Conservation (phyloP, 2,797 vertebrate genomes). For the Ptychadena robeensis region DNA sequence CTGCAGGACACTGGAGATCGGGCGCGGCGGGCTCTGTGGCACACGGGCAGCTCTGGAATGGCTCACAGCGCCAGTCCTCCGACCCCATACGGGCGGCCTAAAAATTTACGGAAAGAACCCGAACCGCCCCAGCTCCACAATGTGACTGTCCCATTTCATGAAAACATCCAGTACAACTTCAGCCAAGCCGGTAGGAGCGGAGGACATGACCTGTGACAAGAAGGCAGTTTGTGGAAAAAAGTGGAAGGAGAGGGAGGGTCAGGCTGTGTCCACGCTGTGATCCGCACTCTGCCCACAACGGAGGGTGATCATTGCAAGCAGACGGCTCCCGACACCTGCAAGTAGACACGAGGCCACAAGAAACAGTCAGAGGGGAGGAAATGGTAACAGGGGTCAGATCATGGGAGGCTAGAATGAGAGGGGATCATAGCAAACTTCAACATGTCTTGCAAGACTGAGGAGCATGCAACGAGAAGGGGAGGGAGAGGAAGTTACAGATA, state of each 20-base stretch:
- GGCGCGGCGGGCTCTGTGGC: slow-evolving; percentile 2
- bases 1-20: slow-evolving; percentile 9
- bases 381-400: no score
- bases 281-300: slow-evolving; percentile 32
- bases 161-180: slow-evolving; percentile 13
- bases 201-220: neutral
- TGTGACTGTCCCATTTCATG: neutral
- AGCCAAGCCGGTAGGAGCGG: neutral
- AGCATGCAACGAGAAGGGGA: no score
- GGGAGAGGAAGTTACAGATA: no score
- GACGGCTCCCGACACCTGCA: slow-evolving; percentile 38
- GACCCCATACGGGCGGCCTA: neutral
- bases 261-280: slow-evolving; percentile 26
- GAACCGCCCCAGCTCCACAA: neutral
- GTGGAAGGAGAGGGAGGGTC: slow-evolving; percentile 1
- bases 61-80: neutral
- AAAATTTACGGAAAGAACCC: neutral
- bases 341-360: neutral
- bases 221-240: slow-evolving; percentile 17
- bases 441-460: no score
- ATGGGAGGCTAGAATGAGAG: no score
- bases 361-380: neutral
- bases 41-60: slow-evolving; percentile 9
- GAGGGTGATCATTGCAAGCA: neutral
- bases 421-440: no score